A percentile compares a stretch with the other conserved stretches of the same genome.
Evolutionary conservation across 1,140 invertebrate species (phyloP).

Genomic region (Druon quercuslanigerum): DNA sequence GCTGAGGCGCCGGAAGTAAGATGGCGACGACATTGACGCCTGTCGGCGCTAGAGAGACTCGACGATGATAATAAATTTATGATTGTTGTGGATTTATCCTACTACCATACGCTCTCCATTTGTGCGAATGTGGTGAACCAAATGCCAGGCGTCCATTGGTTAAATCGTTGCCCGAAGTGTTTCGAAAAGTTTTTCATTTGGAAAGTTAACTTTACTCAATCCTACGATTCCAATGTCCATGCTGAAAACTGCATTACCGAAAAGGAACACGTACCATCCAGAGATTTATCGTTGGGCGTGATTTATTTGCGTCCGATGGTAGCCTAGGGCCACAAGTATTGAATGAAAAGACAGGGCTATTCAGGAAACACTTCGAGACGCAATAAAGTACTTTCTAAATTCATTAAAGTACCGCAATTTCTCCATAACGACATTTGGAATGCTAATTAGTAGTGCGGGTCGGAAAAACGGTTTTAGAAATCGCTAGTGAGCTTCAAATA

Average conservation of each 20-base stretch:
- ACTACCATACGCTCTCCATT: not conserved
- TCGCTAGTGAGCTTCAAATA: too few species aligned
- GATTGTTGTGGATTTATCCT: constrained; percentile 9
- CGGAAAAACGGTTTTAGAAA: too few species aligned
- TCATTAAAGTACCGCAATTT: not conserved
- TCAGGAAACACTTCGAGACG: constrained; percentile 38
- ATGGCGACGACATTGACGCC: constrained; percentile 40
- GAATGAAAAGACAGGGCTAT: constrained; percentile 43
- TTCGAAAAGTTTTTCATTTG: constrained; percentile 56
- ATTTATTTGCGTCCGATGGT: constrained; percentile 48
- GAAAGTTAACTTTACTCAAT: constrained; percentile 51
- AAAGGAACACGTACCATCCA: constrained; percentile 48
- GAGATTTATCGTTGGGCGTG: constrained; percentile 51
- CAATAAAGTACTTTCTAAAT: not conserved
- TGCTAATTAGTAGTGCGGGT: too few species aligned
- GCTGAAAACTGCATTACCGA: constrained; percentile 55
- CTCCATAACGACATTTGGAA: too few species aligned
- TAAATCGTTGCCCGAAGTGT: constrained; percentile 47
- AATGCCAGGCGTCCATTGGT: constrained; percentile 44
- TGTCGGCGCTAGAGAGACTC: not conserved
- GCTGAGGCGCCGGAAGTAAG: constrained; percentile 60
- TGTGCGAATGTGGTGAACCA: constrained; percentile 51
- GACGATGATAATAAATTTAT: constrained; percentile 20
- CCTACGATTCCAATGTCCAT: constrained; percentile 47
- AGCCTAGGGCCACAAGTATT: constrained; percentile 9